Conservation (phyloP, 2,113 vertebrate genomes). For the Halcyon malimbica region DNA sequence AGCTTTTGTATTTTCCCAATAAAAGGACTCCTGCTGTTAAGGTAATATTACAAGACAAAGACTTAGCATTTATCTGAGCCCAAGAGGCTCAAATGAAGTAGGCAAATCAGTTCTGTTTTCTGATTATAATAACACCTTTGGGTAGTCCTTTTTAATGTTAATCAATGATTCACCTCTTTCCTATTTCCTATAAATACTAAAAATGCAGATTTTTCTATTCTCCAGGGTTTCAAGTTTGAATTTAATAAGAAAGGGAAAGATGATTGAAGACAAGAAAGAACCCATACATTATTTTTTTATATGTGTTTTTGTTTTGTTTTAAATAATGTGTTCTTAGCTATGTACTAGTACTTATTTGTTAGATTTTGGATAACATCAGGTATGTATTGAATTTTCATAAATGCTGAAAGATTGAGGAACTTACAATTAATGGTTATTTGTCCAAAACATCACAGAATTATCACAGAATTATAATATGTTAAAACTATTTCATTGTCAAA, state of each 20-base stretch:
- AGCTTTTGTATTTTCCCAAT: not conserved
- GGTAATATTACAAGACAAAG: not conserved
- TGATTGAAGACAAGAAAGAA: not conserved
- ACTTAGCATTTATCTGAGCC: not conserved
- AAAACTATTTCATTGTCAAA: not conserved
- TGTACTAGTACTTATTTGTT: not conserved
- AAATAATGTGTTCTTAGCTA: not conserved
- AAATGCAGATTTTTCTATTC: not conserved
- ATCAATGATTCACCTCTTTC: constrained; percentile 3
- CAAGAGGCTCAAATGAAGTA: not conserved
- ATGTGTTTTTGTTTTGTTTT: not conserved
- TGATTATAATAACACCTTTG: constrained; percentile 13
- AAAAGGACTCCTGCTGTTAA: not conserved
- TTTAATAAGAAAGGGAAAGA: not conserved
- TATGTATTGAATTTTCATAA: not conserved
- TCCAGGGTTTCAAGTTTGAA: not conserved
- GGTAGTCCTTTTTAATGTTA: not conserved
- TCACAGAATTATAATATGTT: too few relatives aligned
- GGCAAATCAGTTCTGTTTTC: not conserved
- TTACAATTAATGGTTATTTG: not conserved
- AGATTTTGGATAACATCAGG: not conserved
- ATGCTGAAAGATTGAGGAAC: not conserved
- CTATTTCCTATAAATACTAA: not conserved
- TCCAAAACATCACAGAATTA: too few relatives aligned
- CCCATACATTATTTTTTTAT: fast-evolving